Base-by-base conservation (phyloP, 2,888 invertebrate species). In the Arge pagana region DNA sequence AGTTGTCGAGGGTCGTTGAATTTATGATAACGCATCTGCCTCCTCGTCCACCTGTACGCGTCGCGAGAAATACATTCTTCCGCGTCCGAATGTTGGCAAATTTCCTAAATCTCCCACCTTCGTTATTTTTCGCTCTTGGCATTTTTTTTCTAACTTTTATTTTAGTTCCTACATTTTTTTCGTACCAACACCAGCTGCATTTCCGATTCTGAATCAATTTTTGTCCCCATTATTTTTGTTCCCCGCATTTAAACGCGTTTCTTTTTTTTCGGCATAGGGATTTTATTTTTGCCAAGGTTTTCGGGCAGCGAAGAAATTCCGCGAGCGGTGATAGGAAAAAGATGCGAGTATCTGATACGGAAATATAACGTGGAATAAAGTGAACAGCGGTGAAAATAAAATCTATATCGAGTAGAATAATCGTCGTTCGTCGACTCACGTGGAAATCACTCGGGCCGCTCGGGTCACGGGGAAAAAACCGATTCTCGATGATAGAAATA, bases 1-100 rank as follows among this genome's bases (percentile, higher is more conserved):
- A 51, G 43, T 36, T 28, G 13, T 35, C 35, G 36, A 16, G 42
- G 43, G 36, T 33, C 13, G 43, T 26, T n/a, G 33, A 45, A 51
- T 51, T 51, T 51, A 51, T 45, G 51, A 36, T 51, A 45, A 51
- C 45, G 36, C 31, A 43, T 30, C 43, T 51, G 45, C 36, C 51
- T 42, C 41, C 40, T 16, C 16, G 23, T 31, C 15, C 15, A 42
- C 11, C 30, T 42, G 30, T 19, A 36, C 36, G 7, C n/a, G n/a
- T n/a, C n/a, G n/a, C n/a, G n/a, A 8, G 33, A 8, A 5, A 18
- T 18, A 30, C 19, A 11, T 42, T 42, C 8, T 26, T 26, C 28
- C 13, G 11, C n/a, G 21, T 31, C 30, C 31, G 42, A 13, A 33
- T n/a, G n/a, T n/a, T n/a, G n/a, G n/a, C n/a, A n/a, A n/a, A n/a